Conservation (phyloP, 1,140 invertebrate genomes). For the Venturia canescens region DNA sequence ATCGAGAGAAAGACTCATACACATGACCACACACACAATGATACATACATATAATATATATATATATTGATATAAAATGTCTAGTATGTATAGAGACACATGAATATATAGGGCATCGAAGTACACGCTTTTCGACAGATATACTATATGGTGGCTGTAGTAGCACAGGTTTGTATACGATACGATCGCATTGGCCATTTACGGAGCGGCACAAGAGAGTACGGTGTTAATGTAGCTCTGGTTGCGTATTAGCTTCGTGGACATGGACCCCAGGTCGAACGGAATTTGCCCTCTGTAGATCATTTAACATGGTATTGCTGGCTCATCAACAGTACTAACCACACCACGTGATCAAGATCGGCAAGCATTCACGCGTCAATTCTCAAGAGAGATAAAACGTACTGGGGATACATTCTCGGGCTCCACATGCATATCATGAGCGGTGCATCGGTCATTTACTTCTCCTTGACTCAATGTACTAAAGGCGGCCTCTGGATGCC, state of each 20-base stretch:
- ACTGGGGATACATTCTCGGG: too few relatives aligned
- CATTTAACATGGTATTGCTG: too few relatives aligned
- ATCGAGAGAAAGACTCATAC: conserved; percentile 41
- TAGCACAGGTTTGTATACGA: conserved; percentile 1
- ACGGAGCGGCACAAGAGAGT: not conserved
- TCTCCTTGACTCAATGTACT: too few relatives aligned
- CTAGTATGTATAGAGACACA: not conserved
- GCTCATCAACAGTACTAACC: too few relatives aligned
- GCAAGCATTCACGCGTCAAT: too few relatives aligned
- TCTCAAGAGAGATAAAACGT: too few relatives aligned
- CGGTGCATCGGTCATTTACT: too few relatives aligned
- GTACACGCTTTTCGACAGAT: not conserved
- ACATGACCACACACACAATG: not conserved
- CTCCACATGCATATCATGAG: too few relatives aligned
- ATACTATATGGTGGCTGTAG: too few relatives aligned
- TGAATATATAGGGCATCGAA: not conserved
- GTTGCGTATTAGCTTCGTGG: not conserved
- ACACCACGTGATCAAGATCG: too few relatives aligned
- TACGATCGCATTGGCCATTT: not conserved
- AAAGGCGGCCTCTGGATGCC: too few relatives aligned
- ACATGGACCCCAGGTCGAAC: not conserved
- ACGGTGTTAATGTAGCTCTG: not conserved
- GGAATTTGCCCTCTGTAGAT: not conserved
- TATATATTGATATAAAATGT: not conserved
- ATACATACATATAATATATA: not conserved